Evolutionary conservation across 2,797 vertebrate genomes (phyloP), one percentile per base, ranked within the genome.

Genomic region (Macropus fuliginosus): DNA sequence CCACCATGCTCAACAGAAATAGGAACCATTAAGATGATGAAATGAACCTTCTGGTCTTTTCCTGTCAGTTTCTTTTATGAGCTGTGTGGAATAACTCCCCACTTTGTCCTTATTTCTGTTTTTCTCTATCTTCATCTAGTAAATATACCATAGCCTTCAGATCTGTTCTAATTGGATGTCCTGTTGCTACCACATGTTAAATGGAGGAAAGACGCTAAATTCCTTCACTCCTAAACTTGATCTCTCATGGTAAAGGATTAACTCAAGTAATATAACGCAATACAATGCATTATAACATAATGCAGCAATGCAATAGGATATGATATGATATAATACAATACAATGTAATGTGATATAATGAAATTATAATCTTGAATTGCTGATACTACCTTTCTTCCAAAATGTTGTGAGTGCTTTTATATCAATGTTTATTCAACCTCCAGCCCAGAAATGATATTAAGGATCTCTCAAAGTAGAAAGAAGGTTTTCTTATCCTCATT

Each of bases 211-310:
- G 91, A 59, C 46, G 57, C 24, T 54, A 54, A n/a, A 21, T 40
- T 55, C 24, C 55, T 81, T 95, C 90, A 81, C 81, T 92, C 40
- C 27, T 54, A 24, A 92, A 46, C 54, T 54, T 74, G 57, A 92
- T 16, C 52, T 0, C 57, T 92, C 66, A 31, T 94, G 92, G 91
- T 13, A 91, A 95, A 95, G 87, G 46, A 55, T 96, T 95, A 92
- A 94, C 40, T 96, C 5, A 5, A 91, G 54, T 40, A 81, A 81
- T 3, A 81, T 40, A 28, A 8, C 31, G 40, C 21, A 21, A 74
- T 24, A 21, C 9, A 40, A 74, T 40, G 2, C 1, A n/a, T 11
- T n/a, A 66, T 62, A 34, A n/a, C 24, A 66, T 66, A 5, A 66
- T n/a, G 18, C 1, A 29, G 52, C 52, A 59, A 13, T 59, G 3